phyloP scores from a whole-genome alignment of 2,797 vertebrate genomes.

The Mallotus villosus region DNA sequence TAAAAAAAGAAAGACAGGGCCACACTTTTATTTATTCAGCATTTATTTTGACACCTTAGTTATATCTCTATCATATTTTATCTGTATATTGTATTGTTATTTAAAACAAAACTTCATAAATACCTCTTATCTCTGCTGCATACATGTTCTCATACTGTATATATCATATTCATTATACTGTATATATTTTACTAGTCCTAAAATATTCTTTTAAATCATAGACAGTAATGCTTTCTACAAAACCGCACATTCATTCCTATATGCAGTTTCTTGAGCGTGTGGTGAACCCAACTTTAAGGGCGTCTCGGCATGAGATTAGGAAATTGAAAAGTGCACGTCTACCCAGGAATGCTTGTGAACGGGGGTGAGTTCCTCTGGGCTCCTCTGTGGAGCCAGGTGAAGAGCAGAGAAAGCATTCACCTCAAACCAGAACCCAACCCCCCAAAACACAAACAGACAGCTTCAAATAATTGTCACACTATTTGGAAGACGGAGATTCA shows the following conservation, averaged over 20 bases:
- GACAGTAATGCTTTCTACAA: constrained; percentile 73
- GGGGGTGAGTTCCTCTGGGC: constrained; percentile 48
- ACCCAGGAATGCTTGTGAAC: constrained; percentile 47
- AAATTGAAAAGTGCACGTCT: constrained; percentile 32
- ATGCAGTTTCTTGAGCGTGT: constrained; percentile 24
- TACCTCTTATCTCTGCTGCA: constrained; percentile 75
- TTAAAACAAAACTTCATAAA: constrained; percentile 72
- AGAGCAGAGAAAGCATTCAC: constrained; percentile 74
- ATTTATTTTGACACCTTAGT: constrained; percentile 82
- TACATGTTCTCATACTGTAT: constrained; percentile 74
- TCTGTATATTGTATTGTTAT: constrained; percentile 72
- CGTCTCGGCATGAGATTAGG: constrained; percentile 46
- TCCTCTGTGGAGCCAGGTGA: constrained; percentile 47
- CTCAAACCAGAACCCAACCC: constrained; percentile 38
- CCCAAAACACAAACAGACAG: constrained; percentile 45
- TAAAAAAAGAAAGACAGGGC: constrained; percentile 56
- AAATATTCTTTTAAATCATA: constrained; percentile 75
- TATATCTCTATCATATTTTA: constrained; percentile 74
- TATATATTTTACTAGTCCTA: constrained; percentile 76
- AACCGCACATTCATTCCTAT: constrained; percentile 60
- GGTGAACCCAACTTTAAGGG: constrained; percentile 43
- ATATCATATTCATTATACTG: constrained; percentile 55
- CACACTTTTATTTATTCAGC: constrained; percentile 62
- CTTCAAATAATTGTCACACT: constrained; percentile 67
- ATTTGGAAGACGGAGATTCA: constrained; percentile 81